A percentile compares a stretch with the other conserved stretches of the same genome.
Evolutionary conservation across 2,888 invertebrate genomes (phyloP).

Genomic region (Calameuta pallipes): DNA sequence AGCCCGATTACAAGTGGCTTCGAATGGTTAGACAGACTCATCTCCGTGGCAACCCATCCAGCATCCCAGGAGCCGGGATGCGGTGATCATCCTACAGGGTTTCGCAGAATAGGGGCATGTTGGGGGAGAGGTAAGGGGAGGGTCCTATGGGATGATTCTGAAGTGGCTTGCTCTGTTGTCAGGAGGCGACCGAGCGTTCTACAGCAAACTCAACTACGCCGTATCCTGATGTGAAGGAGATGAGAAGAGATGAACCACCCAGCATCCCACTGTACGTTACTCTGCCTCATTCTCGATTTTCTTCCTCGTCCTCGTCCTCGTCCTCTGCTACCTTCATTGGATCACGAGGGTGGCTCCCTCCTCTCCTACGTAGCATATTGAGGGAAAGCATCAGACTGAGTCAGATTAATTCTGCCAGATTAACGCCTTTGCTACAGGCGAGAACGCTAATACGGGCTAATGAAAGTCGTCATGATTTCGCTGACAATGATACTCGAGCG

Average conservation of each 20-base stretch:
- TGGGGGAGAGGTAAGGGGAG: neutral
- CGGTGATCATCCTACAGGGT: slow-evolving; percentile 14
- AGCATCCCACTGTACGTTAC: neutral
- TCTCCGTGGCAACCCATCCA: slow-evolving; percentile 52
- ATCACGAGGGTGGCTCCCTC: neutral
- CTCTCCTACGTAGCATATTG: slow-evolving; percentile 53
- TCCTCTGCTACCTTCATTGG: neutral
- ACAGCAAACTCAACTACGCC: slow-evolving; percentile 42
- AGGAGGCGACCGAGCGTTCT: slow-evolving; percentile 52
- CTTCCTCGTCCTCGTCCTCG: neutral
- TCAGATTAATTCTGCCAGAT: slow-evolving; percentile 64
- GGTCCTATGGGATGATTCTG: slow-evolving; percentile 40
- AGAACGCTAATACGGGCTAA: slow-evolving; percentile 51
- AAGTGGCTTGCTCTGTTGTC: slow-evolving; percentile 56
- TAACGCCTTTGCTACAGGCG: slow-evolving; percentile 57
- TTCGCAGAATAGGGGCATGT: slow-evolving; percentile 23
- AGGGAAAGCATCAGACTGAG: slow-evolving; percentile 62
- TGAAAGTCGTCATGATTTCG: slow-evolving; percentile 54
- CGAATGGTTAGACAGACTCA: slow-evolving; percentile 47
- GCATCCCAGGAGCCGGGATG: slow-evolving; percentile 6
- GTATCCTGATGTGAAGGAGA: slow-evolving; percentile 41
- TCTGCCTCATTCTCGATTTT: neutral
- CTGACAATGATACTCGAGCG: slow-evolving; percentile 2
- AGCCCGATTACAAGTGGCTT: slow-evolving; percentile 38
- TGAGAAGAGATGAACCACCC: slow-evolving; percentile 9